A percentile compares a stretch with the other conserved stretches of the same genome.
Evolutionary conservation across 1,140 invertebrate genomes (phyloP).

Genomic region (Daktulosphaira vitifoliae): DNA sequence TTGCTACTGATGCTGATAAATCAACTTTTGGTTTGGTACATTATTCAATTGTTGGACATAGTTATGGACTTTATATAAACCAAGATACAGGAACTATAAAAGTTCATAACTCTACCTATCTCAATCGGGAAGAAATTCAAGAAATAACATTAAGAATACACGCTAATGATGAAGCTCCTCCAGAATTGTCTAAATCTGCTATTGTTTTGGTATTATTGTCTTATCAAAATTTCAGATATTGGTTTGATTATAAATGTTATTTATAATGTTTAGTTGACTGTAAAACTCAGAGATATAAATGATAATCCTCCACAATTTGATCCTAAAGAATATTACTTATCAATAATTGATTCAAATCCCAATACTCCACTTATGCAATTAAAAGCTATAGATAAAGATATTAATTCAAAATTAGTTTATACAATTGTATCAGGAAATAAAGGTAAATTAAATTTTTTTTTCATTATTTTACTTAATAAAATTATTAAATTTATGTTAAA

Average conservation of each 20-base stretch:
- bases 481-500: not conserved
- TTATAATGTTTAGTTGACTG: constrained; percentile 49
- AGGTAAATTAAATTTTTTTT: constrained; percentile 43
- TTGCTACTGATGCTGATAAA: constrained; percentile 64
- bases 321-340: constrained; percentile 62
- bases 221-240: not conserved
- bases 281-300: constrained; percentile 73
- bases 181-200: constrained; percentile 55
- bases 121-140: constrained; percentile 68
- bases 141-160: constrained; percentile 67
- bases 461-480: not conserved
- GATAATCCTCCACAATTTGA: constrained; percentile 73
- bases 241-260: not conserved
- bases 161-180: constrained; percentile 67
- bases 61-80: constrained; percentile 62
- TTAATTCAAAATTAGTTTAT: constrained; percentile 66
- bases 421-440: constrained; percentile 63
- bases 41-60: constrained; percentile 66
- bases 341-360: constrained; percentile 72
- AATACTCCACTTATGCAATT: constrained; percentile 69
- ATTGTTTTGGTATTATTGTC: constrained; percentile 55
- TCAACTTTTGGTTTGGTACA: constrained; percentile 62
- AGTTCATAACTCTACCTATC: constrained; percentile 57
- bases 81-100: constrained; percentile 65
- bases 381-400: constrained; percentile 66